phyloP scores from a whole-genome alignment of 37 sponge, comb jelly and placozoan genomes.

The Chondrilla cf. caribensis region DNA sequence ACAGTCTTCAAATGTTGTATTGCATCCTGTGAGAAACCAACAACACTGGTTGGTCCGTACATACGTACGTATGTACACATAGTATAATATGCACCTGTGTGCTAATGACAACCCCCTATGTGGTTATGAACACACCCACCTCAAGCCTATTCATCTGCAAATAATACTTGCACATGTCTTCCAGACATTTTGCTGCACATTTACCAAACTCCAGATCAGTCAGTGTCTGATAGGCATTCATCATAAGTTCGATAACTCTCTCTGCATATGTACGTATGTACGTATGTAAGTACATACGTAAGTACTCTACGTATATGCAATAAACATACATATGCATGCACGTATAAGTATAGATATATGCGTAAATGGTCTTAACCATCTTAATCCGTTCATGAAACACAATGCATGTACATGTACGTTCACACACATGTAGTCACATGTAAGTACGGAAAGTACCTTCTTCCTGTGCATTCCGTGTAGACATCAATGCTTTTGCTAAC shows the following conservation, averaged over 20 bases:
- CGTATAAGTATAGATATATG: too few species aligned
- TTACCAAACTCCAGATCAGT: background rate
- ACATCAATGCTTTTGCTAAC: background rate
- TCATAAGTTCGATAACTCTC: conserved; percentile 2
- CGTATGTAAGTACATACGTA: conserved; percentile 8
- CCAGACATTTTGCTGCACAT: conserved; percentile 8
- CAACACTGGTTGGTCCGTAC: background rate
- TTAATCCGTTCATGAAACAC: too few species aligned
- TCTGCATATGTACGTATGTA: conserved; percentile 70
- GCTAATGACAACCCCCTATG: too few species aligned
- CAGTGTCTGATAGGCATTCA: background rate
- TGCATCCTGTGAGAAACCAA: background rate
- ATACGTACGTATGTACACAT: conserved; percentile 1
- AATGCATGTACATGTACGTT: too few species aligned
- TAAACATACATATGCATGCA: too few species aligned
- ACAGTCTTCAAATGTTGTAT: background rate
- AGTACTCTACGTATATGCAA: background rate
- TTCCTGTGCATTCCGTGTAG: background rate
- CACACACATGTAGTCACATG: too few species aligned
- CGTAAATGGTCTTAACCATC: too few species aligned
- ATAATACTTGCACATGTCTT: background rate
- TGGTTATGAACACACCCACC: background rate
- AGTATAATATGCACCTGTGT: too few species aligned
- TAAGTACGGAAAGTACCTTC: too few species aligned
- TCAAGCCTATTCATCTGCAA: conserved; percentile 9